Percentiles rank a stretch among this genome's conserved stretches.
These are phyloP conservation scores for Ernsta delagoae DNA, from an alignment of 2,888 invertebrate genomes.

Conservation along the genomic window DNA sequence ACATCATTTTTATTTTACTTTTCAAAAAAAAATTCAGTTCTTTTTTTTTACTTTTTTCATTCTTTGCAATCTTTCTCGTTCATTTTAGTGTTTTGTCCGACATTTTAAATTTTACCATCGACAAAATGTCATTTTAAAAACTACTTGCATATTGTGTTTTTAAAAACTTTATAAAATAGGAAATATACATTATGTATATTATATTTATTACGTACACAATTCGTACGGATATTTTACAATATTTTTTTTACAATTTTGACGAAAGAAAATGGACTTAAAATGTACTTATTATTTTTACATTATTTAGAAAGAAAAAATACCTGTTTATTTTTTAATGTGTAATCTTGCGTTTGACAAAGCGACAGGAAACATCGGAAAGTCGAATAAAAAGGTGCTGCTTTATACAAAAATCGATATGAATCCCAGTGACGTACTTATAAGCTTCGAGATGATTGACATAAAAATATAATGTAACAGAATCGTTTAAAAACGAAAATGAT, in stretches of 20 bases:
- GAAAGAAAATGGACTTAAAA: background rate
- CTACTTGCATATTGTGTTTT: background rate
- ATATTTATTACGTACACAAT: background rate
- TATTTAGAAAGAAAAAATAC: background rate
- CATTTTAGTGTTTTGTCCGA: too few species aligned
- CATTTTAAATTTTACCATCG: too few species aligned
- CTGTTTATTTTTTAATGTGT: background rate
- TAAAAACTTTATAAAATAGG: background rate
- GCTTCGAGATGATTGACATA: background rate
- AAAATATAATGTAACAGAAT: background rate
- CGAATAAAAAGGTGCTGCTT: constrained; percentile 7
- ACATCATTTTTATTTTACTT: too few species aligned
- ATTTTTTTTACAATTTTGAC: background rate
- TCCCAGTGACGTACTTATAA: background rate
- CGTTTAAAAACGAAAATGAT: background rate
- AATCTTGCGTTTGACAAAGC: background rate
- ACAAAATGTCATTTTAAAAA: constrained; percentile 1
- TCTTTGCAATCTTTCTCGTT: too few species aligned
- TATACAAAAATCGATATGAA: background rate
- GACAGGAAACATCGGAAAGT: background rate
- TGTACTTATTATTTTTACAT: background rate
- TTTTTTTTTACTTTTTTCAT: too few species aligned
- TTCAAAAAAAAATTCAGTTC: too few species aligned
- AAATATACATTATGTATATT: constrained; percentile 2
- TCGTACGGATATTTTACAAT: background rate